Evolutionary conservation across 2,113 vertebrate genomes (phyloP), one percentile per base, ranked within the genome.

Genomic region (Esox niger): DNA sequence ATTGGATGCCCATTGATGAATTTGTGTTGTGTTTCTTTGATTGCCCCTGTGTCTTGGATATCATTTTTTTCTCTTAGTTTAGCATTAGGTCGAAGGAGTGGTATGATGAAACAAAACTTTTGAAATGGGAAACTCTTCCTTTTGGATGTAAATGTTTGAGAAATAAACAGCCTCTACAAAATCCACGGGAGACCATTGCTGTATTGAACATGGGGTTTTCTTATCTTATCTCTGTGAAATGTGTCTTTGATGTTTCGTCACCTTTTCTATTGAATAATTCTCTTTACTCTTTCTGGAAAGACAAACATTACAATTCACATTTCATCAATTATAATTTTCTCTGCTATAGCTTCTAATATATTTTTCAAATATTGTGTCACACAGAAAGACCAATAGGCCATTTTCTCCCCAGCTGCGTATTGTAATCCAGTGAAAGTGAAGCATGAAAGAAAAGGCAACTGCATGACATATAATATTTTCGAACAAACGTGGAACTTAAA

Each of bases 191-290:
- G 73, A 71, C 46, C 82, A 77, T 69, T 73, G 77, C 71, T 61
- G 75, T 87, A 89, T 70, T 90, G 87, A 88, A 89, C 81, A 81
- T 61, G 25, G 46, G 47, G 69, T 79, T 85, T 80, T 87, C 88
- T 89, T 86, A 77, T 89, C 85, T 88, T 83, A 83, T 88, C 85
- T 86, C 63, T 79, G 75, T 82, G 82, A 87, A 69, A 86, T 79
- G 74, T 78, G 62, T 63, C 87, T 90, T 92, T 92, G 78, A 90
- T 87, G 87, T 77, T 58, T 74, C 82, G 76, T 86, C 87, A 89
- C 82, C 80, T 87, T 85, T 72, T 63, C 62, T 77, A 85, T 89
- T 83, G 78, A 20, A 71, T 63, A 81, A 90, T 89, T 89, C 87
- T 84, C 85, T 88, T 89, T 87, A 81, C 82, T 88, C 79, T 84